Percentiles rank a stretch among this genome's conserved stretches.
phyloP scores from a whole-genome alignment of 2,888 invertebrate species.

The Adela reaumurella region DNA sequence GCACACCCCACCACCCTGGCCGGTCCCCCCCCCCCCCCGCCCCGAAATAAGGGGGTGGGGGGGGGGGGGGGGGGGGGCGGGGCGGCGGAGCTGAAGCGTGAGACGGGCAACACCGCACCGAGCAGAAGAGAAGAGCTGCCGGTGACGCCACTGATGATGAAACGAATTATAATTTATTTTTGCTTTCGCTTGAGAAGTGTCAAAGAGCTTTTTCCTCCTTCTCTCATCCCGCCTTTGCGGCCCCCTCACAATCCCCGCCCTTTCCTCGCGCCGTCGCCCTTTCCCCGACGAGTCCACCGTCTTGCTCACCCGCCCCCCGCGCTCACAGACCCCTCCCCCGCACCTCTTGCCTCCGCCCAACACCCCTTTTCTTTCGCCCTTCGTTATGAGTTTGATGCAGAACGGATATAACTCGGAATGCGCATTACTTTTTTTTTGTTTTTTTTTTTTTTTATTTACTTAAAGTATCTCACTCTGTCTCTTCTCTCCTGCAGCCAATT shows the following conservation, averaged over 20 bases:
- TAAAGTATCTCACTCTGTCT: no score
- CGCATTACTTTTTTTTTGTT: background rate
- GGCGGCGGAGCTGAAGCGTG: conserved; percentile 11
- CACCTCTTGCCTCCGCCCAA: background rate
- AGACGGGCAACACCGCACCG: conserved; percentile 5
- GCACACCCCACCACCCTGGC: no score
- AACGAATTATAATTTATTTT: conserved; percentile 58
- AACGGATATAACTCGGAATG: conserved; percentile 33
- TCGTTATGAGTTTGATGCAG: conserved; percentile 40
- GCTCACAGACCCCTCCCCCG: background rate
- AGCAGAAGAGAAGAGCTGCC: background rate
- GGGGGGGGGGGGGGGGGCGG: no score
- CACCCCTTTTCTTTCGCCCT: conserved; percentile 56
- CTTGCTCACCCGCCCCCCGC: background rate
- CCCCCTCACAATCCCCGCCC: conserved; percentile 31
- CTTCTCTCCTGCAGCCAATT: no score
- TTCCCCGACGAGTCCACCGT: background rate
- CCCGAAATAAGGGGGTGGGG: no score
- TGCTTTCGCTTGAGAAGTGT: conserved; percentile 42
- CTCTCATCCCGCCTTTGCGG: conserved; percentile 6
- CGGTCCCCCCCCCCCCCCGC: no score
- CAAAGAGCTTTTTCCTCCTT: conserved; percentile 27
- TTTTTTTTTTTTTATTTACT: no score
- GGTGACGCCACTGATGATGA: conserved; percentile 14
- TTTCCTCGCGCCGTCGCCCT: background rate